These are phyloP conservation scores for Peromyscus californicus DNA, from an alignment of 2,113 vertebrate genomes.

Conservation along the genomic window DNA sequence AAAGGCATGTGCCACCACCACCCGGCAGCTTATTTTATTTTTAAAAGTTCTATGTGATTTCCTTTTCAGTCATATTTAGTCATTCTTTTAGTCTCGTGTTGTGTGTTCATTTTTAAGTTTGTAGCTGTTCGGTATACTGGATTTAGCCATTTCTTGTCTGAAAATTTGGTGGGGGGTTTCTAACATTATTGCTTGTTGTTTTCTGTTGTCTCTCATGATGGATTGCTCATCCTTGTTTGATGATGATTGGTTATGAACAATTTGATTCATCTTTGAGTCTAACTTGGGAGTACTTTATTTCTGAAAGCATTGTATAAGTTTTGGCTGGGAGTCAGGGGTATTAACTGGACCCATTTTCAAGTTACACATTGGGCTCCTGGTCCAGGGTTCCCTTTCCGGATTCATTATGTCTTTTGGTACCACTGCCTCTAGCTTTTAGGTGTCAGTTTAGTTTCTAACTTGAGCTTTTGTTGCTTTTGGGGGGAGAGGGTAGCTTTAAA, in stretches of 20 bases:
- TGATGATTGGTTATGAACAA: slow-evolving; percentile 2
- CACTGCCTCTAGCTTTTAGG: not conserved
- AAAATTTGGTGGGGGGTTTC: not conserved
- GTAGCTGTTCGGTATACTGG: not conserved
- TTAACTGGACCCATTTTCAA: not conserved
- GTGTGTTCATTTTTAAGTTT: not conserved
- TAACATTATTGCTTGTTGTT: not conserved
- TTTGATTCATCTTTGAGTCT: not conserved
- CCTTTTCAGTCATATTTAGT: not conserved
- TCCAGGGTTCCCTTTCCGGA: not conserved
- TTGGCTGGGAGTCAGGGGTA: not conserved
- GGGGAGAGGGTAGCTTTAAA: not conserved
- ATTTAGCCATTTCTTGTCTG: not conserved
- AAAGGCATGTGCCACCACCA: too few species aligned
- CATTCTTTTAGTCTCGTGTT: not conserved
- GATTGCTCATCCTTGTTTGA: not conserved
- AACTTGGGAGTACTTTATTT: not conserved
- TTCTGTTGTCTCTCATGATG: not conserved
- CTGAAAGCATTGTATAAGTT: not conserved
- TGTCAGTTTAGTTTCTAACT: not conserved
- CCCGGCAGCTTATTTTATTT: not conserved
- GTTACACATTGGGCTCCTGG: not conserved
- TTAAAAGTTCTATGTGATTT: slow-evolving; percentile 12
- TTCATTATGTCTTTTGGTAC: not conserved
- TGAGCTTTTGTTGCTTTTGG: slow-evolving; percentile 12